Conservation (phyloP, 2,113 vertebrate genomes). For the Nesospiza acunhae region DNA sequence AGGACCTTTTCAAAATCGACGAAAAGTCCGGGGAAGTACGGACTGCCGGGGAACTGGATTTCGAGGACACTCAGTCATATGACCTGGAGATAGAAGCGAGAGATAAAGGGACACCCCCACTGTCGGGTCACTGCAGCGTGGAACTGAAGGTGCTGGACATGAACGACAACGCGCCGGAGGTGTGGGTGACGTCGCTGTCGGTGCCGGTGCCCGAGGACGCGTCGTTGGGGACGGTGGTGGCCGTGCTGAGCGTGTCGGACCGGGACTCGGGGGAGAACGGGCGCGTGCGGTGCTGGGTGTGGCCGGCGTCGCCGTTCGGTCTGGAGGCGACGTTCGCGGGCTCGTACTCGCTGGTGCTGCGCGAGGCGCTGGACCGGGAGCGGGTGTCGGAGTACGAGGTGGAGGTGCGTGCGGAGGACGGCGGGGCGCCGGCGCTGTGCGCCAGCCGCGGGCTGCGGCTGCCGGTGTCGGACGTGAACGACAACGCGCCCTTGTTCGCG, state of each 20-base stretch:
- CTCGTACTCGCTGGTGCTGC: conserved; percentile 67
- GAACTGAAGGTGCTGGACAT: too few relatives aligned
- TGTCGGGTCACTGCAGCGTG: too few relatives aligned
- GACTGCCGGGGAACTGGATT: too few relatives aligned
- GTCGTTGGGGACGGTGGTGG: conserved; percentile 78
- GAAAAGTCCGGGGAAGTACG: too few relatives aligned
- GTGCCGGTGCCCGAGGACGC: too few relatives aligned
- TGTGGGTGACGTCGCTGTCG: too few relatives aligned
- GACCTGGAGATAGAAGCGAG: too few relatives aligned
- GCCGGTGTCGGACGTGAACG: conserved; percentile 67
- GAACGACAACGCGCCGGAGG: too few relatives aligned
- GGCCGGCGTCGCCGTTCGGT: conserved; percentile 36
- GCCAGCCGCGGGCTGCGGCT: background rate
- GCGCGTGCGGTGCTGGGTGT: conserved; percentile 55
- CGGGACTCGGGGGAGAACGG: conserved; percentile 80
- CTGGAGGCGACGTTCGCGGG: conserved; percentile 42
- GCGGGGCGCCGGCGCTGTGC: conserved; percentile 62
- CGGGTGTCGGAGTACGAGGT: conserved; percentile 66
- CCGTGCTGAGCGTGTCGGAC: conserved; percentile 83
- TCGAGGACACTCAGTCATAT: too few relatives aligned
- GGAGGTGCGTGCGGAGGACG: conserved; percentile 71
- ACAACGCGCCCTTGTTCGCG: conserved; percentile 72
- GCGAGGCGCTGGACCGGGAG: conserved; percentile 77
- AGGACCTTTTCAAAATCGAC: too few relatives aligned
- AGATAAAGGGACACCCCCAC: too few relatives aligned